Conservation (phyloP, 2,797 vertebrate genomes). For the Salarias fasciatus region DNA sequence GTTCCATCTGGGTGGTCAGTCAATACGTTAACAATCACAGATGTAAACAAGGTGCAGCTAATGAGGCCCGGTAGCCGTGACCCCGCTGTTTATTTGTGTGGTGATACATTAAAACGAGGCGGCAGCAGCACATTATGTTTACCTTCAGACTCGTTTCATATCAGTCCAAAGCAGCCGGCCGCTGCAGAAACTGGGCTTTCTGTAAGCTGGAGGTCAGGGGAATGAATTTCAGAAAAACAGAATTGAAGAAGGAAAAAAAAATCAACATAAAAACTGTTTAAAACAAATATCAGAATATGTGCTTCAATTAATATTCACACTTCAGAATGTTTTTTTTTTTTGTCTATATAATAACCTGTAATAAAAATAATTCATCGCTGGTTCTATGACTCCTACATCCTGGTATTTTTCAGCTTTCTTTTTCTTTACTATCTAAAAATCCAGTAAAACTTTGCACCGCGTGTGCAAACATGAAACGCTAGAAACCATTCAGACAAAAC, state of each 20-base stretch:
- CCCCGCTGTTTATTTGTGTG: slow-evolving; percentile 44
- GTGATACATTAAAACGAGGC: slow-evolving; percentile 32
- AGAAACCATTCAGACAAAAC: too few species aligned
- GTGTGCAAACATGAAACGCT: too few species aligned
- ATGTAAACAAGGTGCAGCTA: slow-evolving; percentile 55
- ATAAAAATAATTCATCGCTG: too few species aligned
- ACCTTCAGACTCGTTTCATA: background rate
- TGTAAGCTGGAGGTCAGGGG: background rate
- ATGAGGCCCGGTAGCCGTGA: slow-evolving; percentile 58
- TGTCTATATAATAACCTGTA: too few species aligned
- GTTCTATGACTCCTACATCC: too few species aligned
- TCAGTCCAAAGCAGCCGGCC: background rate
- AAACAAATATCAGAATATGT: background rate
- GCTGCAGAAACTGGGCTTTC: background rate
- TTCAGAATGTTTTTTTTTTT: too few species aligned
- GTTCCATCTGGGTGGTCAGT: slow-evolving; percentile 65
- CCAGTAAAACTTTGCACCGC: too few species aligned
- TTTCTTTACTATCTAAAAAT: too few species aligned
- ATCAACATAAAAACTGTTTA: background rate
- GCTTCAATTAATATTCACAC: too few species aligned
- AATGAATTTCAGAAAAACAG: too few species aligned
- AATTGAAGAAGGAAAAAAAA: background rate
- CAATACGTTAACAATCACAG: slow-evolving; percentile 43
- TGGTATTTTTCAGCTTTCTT: too few species aligned
- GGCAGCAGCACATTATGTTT: slow-evolving; percentile 2